phyloP scores from a whole-genome alignment of 2,888 invertebrate genomes.

The Pollenia amentaria region DNA sequence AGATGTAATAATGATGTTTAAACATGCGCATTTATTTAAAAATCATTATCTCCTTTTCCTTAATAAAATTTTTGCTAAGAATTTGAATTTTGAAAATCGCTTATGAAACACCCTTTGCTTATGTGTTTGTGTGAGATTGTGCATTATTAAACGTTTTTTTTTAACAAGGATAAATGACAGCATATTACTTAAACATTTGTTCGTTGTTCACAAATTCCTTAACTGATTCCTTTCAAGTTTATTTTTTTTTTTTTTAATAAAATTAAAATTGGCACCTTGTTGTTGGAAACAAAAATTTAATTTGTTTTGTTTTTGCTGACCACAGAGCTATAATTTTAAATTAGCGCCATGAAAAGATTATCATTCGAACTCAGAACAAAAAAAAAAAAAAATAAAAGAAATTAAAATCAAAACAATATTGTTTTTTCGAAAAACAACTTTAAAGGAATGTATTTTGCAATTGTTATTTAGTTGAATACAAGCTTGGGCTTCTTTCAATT shows the following conservation, averaged over 20 bases:
- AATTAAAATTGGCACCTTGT: slow-evolving; percentile 74
- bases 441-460: slow-evolving; percentile 26
- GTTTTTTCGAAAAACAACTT: neutral
- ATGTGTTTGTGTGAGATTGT: slow-evolving; percentile 20
- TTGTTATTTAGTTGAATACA: neutral
- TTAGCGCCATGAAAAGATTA: slow-evolving; percentile 82
- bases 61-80: neutral
- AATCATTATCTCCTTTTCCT: neutral
- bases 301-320: slow-evolving; percentile 75
- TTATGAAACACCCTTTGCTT: slow-evolving; percentile 24
- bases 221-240: slow-evolving; percentile 41
- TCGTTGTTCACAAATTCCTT: slow-evolving; percentile 42
- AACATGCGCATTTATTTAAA: slow-evolving; percentile 4
- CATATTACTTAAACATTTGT: slow-evolving; percentile 39
- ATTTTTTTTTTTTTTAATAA: slow-evolving; percentile 44
- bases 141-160: slow-evolving; percentile 38
- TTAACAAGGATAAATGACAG: slow-evolving; percentile 71
- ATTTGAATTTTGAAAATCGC: neutral
- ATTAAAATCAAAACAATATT: slow-evolving; percentile 37
- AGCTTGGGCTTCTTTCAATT: too few relatives aligned
- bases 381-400: slow-evolving; percentile 22
- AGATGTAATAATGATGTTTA: slow-evolving; percentile 36
- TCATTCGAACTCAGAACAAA: slow-evolving; percentile 39
- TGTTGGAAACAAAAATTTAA: slow-evolving; percentile 60
- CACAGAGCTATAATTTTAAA: slow-evolving; percentile 83